Percentiles rank a stretch among this genome's conserved stretches.
These are phyloP conservation scores for Lottia scabra DNA, from an alignment of 2,888 invertebrate genomes.

Conservation along the genomic window DNA sequence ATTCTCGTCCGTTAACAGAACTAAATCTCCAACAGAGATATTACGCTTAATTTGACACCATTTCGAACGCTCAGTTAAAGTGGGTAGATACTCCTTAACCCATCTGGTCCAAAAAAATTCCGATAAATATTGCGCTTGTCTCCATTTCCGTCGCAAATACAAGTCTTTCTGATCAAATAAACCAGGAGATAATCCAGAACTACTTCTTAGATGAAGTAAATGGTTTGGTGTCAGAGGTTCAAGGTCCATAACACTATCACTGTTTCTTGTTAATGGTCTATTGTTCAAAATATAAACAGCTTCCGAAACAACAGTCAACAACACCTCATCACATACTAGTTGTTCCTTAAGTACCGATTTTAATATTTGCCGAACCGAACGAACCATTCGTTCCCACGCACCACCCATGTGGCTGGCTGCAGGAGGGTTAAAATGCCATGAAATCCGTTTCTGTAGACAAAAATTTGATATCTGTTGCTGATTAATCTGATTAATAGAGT, in stretches of 20 bases:
- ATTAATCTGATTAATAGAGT: too few species aligned
- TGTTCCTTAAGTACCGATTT: too few species aligned
- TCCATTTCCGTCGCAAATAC: not conserved
- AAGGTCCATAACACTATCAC: constrained; percentile 14
- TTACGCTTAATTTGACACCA: not conserved
- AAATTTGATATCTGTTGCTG: too few species aligned
- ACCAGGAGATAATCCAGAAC: constrained; percentile 17
- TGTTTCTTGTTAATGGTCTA: constrained; percentile 25
- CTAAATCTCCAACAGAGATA: not conserved
- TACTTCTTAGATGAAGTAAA: constrained; percentile 45
- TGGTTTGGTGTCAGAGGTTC: constrained; percentile 52
- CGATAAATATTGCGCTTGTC: not conserved
- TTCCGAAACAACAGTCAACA: too few species aligned
- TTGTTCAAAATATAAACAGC: too few species aligned
- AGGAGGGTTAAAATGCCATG: too few species aligned
- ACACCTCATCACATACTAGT: too few species aligned
- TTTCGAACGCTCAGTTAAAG: not conserved
- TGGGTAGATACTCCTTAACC: not conserved
- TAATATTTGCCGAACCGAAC: too few species aligned
- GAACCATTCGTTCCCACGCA: too few species aligned
- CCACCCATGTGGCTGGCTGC: too few species aligned
- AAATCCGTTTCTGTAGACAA: too few species aligned
- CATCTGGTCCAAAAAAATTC: too few species aligned
- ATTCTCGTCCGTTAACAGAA: not conserved
- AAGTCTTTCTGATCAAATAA: constrained; percentile 9